These are phyloP conservation scores for Monopterus albus DNA, from an alignment of 2,113 vertebrate species.

Conservation along the genomic window DNA sequence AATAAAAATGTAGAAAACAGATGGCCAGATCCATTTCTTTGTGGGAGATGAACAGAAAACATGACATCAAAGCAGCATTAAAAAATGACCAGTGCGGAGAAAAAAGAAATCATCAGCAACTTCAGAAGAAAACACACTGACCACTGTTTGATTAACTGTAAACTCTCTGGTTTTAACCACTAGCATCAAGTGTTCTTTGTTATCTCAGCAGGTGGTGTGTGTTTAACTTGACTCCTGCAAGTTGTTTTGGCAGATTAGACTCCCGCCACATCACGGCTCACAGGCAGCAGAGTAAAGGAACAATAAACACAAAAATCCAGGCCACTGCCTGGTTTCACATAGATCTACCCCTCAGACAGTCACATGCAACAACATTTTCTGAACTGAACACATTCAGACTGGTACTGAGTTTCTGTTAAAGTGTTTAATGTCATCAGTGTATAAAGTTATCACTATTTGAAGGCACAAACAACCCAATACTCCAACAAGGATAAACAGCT, in stretches of 20 bases:
- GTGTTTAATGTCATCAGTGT: conserved; percentile 23
- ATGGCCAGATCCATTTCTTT: not conserved
- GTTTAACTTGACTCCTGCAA: conserved; percentile 39
- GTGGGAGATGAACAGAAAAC: not conserved
- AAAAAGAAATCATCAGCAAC: not conserved
- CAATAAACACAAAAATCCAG: conserved; percentile 58
- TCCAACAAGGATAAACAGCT: conserved; percentile 36
- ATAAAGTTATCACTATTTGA: conserved; percentile 49
- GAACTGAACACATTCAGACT: conserved; percentile 20
- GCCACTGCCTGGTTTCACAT: conserved; percentile 24
- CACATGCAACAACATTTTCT: conserved; percentile 10
- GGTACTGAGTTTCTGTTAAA: conserved; percentile 2
- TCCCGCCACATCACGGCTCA: conserved; percentile 19
- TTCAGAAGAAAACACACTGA: conserved; percentile 1
- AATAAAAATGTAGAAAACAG: conserved; percentile 1
- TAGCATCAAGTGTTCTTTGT: conserved; percentile 12
- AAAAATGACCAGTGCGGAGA: not conserved
- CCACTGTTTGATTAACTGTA: not conserved
- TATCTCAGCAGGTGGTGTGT: conserved; percentile 16
- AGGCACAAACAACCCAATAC: conserved; percentile 35
- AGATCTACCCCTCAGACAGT: conserved; percentile 18
- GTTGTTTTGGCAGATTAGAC: conserved; percentile 37
- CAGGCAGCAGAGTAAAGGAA: conserved; percentile 38
- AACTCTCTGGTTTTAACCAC: not conserved
- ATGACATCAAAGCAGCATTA: not conserved